Base-by-base conservation (phyloP, 2,797 vertebrate species). In the Smutsia temminckii region DNA sequence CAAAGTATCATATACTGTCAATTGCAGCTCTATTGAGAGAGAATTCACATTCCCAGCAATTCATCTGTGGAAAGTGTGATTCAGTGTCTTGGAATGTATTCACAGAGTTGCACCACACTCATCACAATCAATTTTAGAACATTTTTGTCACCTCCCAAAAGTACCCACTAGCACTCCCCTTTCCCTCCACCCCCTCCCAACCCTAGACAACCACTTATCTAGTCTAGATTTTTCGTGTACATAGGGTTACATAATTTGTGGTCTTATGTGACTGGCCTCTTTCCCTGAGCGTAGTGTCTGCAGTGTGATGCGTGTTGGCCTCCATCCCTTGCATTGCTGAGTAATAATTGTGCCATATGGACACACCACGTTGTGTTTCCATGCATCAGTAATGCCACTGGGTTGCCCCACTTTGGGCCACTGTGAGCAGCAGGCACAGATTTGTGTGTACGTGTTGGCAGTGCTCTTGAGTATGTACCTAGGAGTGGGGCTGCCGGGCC, bases 71-170 rank as follows among this genome's bases (percentile, higher is more conserved):
- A 61, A 77, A 81, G 8, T 23, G 34, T 13, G 64, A 0, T 51
- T 64, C 10, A 0, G 14, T 77, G 37, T 16, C 11, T 66, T 88
- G 78, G 37, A 40, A 23, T 34, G 5, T 68, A 46, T n/a, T 84
- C 61, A 75, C 63, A 74, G 23, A 93, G 16, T 59, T 59, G 14
- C 20, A 32, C 25, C 75, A 2, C 77, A 8, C 25, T 69, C 32
- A 69, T n/a, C 13, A 37, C 25, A 80, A 14, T 37, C 59, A 46
- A 53, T 51, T 89, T 40, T 32, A 12, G 55, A 34, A 83, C 34
- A 51, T 91, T 96, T 89, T 64, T 77, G 14, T 77, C 78, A 71
- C 18, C 25, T 89, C 55, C 25, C 0, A 4, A 59, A 51, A 79
- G 51, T 23, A 25, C 13, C 55, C 6, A 10, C 42, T 42, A 78